A percentile compares a stretch with the other conserved stretches of the same genome.
Conservation (phyloP, 2,797 vertebrate genomes). For the Picus viridis region DNA sequence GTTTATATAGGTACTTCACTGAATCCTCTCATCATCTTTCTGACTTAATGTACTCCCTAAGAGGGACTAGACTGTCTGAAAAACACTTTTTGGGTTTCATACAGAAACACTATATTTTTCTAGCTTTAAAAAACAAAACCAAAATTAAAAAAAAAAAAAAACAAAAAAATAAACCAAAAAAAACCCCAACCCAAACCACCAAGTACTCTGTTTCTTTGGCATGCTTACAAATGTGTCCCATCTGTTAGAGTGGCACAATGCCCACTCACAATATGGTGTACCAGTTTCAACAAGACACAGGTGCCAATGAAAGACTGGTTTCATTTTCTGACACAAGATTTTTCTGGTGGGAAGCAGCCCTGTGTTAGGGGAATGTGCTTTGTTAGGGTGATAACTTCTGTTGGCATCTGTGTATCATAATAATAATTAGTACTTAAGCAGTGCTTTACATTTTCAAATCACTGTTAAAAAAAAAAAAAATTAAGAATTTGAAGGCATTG, state of each 20-base stretch:
- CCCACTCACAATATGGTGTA: constrained; percentile 72
- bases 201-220: constrained; percentile 65
- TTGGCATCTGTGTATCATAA: constrained; percentile 55
- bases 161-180: not conserved
- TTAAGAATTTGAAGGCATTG: not conserved
- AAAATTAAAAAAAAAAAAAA: not conserved
- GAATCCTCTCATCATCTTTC: not conserved
- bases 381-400: constrained; percentile 71
- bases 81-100: constrained; percentile 19
- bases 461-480: not conserved
- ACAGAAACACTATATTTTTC: constrained; percentile 32
- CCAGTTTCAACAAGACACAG: constrained; percentile 63
- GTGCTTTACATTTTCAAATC: constrained; percentile 42
- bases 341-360: constrained; percentile 47
- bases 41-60: not conserved
- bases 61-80: not conserved
- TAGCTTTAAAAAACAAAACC: constrained; percentile 4
- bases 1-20: not conserved
- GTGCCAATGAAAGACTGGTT: constrained; percentile 64
- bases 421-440: constrained; percentile 43
- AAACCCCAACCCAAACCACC: not conserved
- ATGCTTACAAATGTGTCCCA: constrained; percentile 59
- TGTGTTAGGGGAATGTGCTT: constrained; percentile 53
- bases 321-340: constrained; percentile 69
- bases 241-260: constrained; percentile 75